phyloP scores from a whole-genome alignment of 2,797 vertebrate genomes.

The Lithobates sylvaticus region DNA sequence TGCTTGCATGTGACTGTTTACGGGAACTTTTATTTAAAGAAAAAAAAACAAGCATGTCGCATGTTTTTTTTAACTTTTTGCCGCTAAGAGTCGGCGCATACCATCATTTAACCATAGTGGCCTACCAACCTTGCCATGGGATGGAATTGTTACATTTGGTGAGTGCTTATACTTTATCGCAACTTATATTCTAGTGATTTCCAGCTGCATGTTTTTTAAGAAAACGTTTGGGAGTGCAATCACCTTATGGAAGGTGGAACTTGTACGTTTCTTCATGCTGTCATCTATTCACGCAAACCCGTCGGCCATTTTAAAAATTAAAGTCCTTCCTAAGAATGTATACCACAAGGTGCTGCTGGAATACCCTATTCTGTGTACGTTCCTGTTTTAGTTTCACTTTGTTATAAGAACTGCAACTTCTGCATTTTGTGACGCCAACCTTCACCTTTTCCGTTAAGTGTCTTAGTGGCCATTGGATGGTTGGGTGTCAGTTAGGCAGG shows the following conservation, averaged over 20 bases:
- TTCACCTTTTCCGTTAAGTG: no score
- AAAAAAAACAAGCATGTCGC: constrained; percentile 14
- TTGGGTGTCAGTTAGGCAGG: no score
- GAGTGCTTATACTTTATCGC: constrained; percentile 47
- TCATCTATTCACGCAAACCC: no score
- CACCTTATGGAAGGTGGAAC: background rate
- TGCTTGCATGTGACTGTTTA: constrained; percentile 30
- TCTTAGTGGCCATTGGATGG: no score
- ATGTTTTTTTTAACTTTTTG: constrained; percentile 44
- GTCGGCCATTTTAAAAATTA: background rate
- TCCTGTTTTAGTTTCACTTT: no score
- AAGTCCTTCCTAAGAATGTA: no score
- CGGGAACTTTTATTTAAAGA: background rate
- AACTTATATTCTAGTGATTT: background rate
- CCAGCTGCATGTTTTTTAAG: constrained; percentile 18
- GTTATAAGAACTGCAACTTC: no score
- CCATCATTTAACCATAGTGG: background rate
- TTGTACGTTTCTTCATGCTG: background rate
- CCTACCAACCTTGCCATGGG: background rate
- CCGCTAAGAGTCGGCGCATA: background rate
- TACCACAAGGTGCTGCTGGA: no score
- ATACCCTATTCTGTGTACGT: no score
- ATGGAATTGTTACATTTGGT: background rate
- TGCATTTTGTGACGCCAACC: no score
- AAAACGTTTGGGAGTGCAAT: background rate